Conservation (phyloP, 2,888 invertebrate genomes). For the Xanthorhoe designata region DNA sequence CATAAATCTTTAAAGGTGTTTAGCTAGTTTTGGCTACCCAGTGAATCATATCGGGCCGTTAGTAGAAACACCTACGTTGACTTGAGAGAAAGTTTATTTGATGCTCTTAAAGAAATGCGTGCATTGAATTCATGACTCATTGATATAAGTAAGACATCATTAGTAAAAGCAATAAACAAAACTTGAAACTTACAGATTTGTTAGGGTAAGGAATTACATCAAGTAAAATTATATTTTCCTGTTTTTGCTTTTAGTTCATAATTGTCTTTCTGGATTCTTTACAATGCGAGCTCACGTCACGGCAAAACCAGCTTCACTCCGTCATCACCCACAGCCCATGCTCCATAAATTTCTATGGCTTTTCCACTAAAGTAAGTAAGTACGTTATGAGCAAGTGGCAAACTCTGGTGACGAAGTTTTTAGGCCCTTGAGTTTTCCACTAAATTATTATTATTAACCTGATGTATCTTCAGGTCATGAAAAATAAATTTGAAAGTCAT, state of each 20-base stretch:
- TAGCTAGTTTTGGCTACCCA: constrained; percentile 31
- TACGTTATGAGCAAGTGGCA: too few species aligned
- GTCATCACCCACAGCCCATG: constrained; percentile 18
- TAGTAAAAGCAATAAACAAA: neutral
- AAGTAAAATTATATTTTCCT: constrained; percentile 8
- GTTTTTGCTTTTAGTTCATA: constrained; percentile 2
- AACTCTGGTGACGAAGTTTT: too few species aligned
- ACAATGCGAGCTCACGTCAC: constrained; percentile 14
- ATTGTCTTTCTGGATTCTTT: neutral
- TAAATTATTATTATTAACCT: neutral
- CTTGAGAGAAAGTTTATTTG: constrained; percentile 22
- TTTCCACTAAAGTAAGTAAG: too few species aligned
- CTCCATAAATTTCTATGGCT: constrained; percentile 9
- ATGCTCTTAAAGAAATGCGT: constrained; percentile 14
- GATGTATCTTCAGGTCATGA: too few species aligned
- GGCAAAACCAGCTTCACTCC: constrained; percentile 14
- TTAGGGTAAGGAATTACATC: neutral
- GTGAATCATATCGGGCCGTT: constrained; percentile 67
- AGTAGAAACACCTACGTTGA: constrained; percentile 40
- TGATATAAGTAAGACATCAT: neutral
- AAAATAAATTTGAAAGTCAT: too few species aligned
- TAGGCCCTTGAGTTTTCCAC: too few species aligned
- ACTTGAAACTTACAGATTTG: neutral
- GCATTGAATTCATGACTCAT: constrained; percentile 8
- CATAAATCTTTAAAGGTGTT: constrained; percentile 63